Percentiles rank a stretch among this genome's conserved stretches.
phyloP scores from a whole-genome alignment of 2,797 vertebrate genomes.

The Margarornis squamiger region DNA sequence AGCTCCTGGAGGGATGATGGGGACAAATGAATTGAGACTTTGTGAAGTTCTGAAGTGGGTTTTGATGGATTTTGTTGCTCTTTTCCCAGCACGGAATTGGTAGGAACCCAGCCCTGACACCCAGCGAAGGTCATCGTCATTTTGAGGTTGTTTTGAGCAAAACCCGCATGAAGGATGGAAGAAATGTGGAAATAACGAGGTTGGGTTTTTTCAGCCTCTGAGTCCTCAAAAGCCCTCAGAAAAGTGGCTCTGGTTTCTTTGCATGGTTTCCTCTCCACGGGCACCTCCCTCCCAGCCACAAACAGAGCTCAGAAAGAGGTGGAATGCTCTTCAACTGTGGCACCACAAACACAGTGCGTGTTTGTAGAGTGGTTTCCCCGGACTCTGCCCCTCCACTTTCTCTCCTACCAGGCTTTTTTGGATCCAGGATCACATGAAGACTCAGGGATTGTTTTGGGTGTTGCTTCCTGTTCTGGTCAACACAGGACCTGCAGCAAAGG shows the following conservation, averaged over 20 bases:
- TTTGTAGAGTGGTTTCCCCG: not conserved
- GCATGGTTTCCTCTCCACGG: not conserved
- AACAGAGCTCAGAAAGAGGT: not conserved
- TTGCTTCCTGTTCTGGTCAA: not conserved
- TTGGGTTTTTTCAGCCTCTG: not conserved
- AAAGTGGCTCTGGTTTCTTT: not conserved
- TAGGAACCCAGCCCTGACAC: not conserved
- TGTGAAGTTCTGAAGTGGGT: slow-evolving; percentile 38
- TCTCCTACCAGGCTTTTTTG: not conserved
- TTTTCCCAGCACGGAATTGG: not conserved
- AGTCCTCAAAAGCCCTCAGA: not conserved
- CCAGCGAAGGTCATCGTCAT: not conserved
- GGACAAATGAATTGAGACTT: slow-evolving; percentile 47
- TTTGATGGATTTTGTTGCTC: not conserved
- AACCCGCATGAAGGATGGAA: not conserved
- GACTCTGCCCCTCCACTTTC: not conserved
- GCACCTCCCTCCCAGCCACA: not conserved
- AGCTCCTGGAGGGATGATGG: slow-evolving; percentile 35
- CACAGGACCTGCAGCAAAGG: not conserved
- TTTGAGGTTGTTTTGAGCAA: not conserved
- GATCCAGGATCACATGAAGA: not conserved
- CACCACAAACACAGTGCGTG: accelerated
- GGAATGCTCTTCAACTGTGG: not conserved
- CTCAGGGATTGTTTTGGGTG: not conserved
- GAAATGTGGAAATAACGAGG: not conserved